Evolutionary conservation across 1,140 invertebrate species (phyloP).

Genomic region (Drosophila nigromelanica): DNA sequence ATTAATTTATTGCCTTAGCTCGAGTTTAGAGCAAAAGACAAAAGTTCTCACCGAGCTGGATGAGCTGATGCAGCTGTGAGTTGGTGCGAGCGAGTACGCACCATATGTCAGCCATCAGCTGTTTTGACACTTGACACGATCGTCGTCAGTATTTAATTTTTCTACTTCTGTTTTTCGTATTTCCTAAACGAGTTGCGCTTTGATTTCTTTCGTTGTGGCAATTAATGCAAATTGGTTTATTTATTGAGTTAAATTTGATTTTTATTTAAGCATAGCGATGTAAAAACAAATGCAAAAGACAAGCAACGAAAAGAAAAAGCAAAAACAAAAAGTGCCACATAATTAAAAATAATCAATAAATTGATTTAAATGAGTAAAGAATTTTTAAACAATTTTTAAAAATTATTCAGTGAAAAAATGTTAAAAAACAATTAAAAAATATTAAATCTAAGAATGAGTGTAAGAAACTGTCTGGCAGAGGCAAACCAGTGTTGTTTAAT

Average conservation of each 20-base stretch:
- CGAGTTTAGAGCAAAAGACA: slow-evolving; percentile 26
- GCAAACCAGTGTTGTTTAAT: slow-evolving; percentile 12
- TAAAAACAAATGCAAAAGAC: slow-evolving; percentile 7
- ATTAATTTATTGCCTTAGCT: slow-evolving; percentile 48
- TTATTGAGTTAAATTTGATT: slow-evolving; percentile 33
- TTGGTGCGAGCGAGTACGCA: slow-evolving; percentile 58
- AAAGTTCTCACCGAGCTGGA: slow-evolving; percentile 24
- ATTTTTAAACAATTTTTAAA: too few relatives aligned
- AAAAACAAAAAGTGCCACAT: slow-evolving; percentile 17
- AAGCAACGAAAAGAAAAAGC: neutral
- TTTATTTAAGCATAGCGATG: too few relatives aligned
- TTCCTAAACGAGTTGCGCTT: slow-evolving; percentile 51
- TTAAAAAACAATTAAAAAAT: slow-evolving; percentile 11
- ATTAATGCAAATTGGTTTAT: slow-evolving; percentile 59
- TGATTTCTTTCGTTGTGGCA: slow-evolving; percentile 52
- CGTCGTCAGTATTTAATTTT: slow-evolving; percentile 36
- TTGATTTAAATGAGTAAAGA: neutral
- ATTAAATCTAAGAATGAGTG: neutral
- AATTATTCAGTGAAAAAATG: too few relatives aligned
- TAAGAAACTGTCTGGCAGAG: slow-evolving; percentile 11
- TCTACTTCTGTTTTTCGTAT: slow-evolving; percentile 3
- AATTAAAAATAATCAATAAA: slow-evolving; percentile 17
- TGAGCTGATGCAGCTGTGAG: slow-evolving; percentile 17
- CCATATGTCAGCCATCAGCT: slow-evolving; percentile 58
- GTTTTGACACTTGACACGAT: slow-evolving; percentile 80